These are phyloP conservation scores for Periophthalmus modestus DNA, from an alignment of 2,113 vertebrate species.

Conservation along the genomic window DNA sequence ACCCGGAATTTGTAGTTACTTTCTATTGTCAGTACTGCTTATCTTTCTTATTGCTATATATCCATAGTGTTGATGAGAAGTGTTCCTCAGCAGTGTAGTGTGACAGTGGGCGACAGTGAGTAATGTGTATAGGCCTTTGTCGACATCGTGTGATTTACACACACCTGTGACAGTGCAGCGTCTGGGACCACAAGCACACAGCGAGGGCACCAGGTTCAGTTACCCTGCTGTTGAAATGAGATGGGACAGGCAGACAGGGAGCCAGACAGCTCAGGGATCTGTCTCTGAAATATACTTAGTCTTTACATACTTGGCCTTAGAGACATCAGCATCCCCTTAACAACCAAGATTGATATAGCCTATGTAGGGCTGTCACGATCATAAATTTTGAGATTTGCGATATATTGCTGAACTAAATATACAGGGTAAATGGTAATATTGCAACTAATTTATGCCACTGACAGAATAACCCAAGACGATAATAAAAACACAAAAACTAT, in stretches of 20 bases:
- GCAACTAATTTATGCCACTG: no score
- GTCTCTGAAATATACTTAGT: not conserved
- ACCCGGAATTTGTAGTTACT: not conserved
- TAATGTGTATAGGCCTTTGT: not conserved
- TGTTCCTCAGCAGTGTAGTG: not conserved
- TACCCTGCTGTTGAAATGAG: not conserved
- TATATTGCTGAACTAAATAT: no score
- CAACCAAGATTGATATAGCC: not conserved
- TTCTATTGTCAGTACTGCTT: not conserved
- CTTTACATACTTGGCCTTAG: not conserved
- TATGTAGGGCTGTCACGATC: not conserved
- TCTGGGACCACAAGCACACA: not conserved
- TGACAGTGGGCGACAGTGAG: not conserved
- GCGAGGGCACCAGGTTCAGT: not conserved
- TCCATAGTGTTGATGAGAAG: not conserved
- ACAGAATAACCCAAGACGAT: no score
- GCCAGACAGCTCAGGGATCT: not conserved
- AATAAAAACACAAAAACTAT: no score
- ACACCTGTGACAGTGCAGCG: slow-evolving; percentile 30
- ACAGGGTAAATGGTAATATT: no score
- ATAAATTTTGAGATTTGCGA: no score
- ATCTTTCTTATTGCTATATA: not conserved
- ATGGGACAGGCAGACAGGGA: not conserved
- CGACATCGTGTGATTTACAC: slow-evolving; percentile 15
- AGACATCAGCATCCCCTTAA: not conserved